phyloP scores from a whole-genome alignment of 2,888 invertebrate species.

The Oxytorus armatus region DNA sequence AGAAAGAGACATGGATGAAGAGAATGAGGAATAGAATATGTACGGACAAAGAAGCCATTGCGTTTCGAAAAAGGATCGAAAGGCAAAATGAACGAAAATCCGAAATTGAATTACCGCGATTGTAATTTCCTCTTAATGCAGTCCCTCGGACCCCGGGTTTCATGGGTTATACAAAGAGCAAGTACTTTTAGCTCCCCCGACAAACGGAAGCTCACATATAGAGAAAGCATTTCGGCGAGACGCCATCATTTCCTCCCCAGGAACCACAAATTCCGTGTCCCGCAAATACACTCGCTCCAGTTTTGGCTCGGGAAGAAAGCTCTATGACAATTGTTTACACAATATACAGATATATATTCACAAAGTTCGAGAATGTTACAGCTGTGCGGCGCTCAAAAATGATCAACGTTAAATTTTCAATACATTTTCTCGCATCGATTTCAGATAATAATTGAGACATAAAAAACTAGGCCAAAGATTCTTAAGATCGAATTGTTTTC shows the following conservation, averaged over 20 bases:
- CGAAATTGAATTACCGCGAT: conserved; percentile 75
- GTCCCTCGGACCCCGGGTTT: conserved; percentile 41
- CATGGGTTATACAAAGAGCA: conserved; percentile 21
- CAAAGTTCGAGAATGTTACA: neutral
- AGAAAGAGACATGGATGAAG: conserved; percentile 2
- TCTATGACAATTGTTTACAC: neutral
- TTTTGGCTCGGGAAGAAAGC: neutral
- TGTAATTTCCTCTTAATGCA: conserved; percentile 79
- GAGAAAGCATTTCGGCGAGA: neutral
- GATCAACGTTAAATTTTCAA: too few relatives aligned
- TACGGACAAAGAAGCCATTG: conserved; percentile 33
- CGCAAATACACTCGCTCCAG: conserved; percentile 4
- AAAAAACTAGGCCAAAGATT: too few relatives aligned
- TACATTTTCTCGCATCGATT: too few relatives aligned
- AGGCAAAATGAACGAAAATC: conserved; percentile 67
- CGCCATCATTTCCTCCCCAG: neutral
- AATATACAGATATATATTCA: neutral
- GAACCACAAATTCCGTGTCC: neutral
- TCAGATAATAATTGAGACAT: too few relatives aligned
- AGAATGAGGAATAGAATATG: neutral
- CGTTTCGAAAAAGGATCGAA: conserved; percentile 48
- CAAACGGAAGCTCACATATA: conserved; percentile 68
- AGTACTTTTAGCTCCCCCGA: conserved; percentile 36
- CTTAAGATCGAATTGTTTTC: too few relatives aligned
- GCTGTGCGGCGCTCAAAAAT: too few relatives aligned